phyloP scores from a whole-genome alignment of 2,797 vertebrate genomes.

The Florisuga fusca region DNA sequence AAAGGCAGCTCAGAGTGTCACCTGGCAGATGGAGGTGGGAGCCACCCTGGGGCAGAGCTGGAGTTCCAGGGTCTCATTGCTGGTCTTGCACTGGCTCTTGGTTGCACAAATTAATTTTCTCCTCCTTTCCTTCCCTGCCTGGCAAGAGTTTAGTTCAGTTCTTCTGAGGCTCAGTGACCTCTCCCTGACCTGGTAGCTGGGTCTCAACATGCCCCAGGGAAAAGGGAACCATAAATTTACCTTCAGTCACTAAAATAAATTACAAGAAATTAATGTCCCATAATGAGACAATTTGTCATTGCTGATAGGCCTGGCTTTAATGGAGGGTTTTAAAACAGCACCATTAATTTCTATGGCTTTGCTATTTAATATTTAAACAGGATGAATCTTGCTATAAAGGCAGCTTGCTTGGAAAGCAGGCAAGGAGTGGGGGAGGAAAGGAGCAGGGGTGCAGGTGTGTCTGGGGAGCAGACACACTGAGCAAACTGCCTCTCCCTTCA shows the following conservation, averaged over 20 bases:
- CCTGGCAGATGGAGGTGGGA: neutral
- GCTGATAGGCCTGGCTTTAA: slow-evolving; percentile 32
- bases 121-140: neutral
- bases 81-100: neutral
- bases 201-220: neutral
- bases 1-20: neutral
- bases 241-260: slow-evolving; percentile 58
- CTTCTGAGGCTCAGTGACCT: slow-evolving; percentile 11
- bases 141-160: neutral
- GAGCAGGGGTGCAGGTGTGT: too few relatives aligned
- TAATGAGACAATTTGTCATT: slow-evolving; percentile 61
- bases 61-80: neutral
- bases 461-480: neutral
- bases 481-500: neutral
- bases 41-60: too few relatives aligned
- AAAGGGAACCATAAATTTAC: slow-evolving; percentile 45
- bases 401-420: slow-evolving; percentile 7
- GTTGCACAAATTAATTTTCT: neutral
- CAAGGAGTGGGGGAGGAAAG: neutral
- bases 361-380: slow-evolving; percentile 59
- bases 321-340: slow-evolving; percentile 48
- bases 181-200: slow-evolving; percentile 28
- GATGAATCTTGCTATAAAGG: slow-evolving; percentile 15
- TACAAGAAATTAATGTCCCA: slow-evolving; percentile 62
- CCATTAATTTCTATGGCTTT: slow-evolving; percentile 62